Evolutionary conservation across 2,888 invertebrate genomes (phyloP).

Genomic region (Hirtodrosophila cameraria): DNA sequence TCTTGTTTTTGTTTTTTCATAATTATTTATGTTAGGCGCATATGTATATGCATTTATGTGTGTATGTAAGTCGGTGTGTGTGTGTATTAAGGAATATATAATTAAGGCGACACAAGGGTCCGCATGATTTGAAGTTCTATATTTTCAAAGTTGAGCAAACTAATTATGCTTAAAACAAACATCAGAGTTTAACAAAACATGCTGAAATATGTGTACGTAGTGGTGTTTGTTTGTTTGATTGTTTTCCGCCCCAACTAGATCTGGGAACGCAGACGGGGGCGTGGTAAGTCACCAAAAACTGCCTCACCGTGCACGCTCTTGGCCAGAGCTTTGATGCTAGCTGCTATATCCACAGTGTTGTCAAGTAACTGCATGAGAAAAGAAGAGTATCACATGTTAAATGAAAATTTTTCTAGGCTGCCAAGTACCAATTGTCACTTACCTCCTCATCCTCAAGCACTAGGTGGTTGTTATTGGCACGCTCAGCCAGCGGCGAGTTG

Average conservation of each 20-base stretch:
- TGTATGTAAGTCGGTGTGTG: constrained; percentile 16
- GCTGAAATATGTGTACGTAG: constrained; percentile 59
- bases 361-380: constrained; percentile 85
- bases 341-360: constrained; percentile 92
- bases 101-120: constrained; percentile 49
- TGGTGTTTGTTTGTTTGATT: constrained; percentile 34
- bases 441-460: constrained; percentile 75
- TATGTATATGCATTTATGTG: constrained; percentile 16
- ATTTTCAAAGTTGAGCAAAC: constrained; percentile 72
- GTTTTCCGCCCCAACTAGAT: constrained; percentile 85
- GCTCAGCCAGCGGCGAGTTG: constrained; percentile 77
- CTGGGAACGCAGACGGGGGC: constrained; percentile 93
- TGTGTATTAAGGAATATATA: constrained; percentile 9
- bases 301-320: constrained; percentile 94
- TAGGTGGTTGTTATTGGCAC: constrained; percentile 57
- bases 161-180: constrained; percentile 71
- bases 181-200: constrained; percentile 51
- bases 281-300: constrained; percentile 94
- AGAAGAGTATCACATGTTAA: not conserved
- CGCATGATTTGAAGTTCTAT: constrained; percentile 14
- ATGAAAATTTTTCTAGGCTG: not conserved
- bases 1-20: constrained; percentile 35
- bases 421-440: constrained; percentile 24
- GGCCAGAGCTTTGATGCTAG: constrained; percentile 95
- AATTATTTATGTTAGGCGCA: constrained; percentile 31